A percentile compares a stretch with the other conserved stretches of the same genome.
Conservation (phyloP, 2,797 vertebrate species). For the Serranus cabrilla region DNA sequence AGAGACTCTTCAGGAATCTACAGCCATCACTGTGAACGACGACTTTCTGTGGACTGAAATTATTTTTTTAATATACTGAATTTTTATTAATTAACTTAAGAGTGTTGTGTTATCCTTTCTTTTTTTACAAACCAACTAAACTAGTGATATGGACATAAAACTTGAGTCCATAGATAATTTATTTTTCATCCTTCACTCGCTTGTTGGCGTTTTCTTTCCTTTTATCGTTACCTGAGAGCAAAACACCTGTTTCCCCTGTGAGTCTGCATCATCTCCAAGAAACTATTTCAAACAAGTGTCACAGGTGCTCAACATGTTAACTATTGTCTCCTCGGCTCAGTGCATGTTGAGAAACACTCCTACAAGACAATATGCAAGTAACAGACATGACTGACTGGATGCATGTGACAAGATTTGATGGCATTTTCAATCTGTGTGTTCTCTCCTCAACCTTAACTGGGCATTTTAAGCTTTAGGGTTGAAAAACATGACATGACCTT, state of each 20-base stretch:
- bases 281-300: not conserved
- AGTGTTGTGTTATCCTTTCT: constrained; percentile 11
- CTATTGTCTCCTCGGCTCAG: too few relatives aligned
- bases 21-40: constrained; percentile 67
- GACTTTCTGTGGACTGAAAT: constrained; percentile 39
- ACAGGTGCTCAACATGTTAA: too few relatives aligned
- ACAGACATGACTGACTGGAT: constrained; percentile 10
- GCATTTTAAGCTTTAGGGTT: not conserved
- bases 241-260: not conserved
- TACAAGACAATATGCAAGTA: too few relatives aligned
- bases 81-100: constrained; percentile 64
- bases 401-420: not conserved
- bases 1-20: constrained; percentile 42
- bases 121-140: constrained; percentile 15
- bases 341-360: too few relatives aligned
- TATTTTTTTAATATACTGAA: constrained; percentile 29
- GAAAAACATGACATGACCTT: too few relatives aligned
- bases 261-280: not conserved
- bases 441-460: not conserved
- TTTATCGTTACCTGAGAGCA: not conserved
- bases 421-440: not conserved
- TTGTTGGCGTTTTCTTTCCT: not conserved
- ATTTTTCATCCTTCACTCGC: not conserved
- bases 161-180: not conserved
- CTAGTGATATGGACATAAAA: not conserved